Evolutionary conservation across 2,797 vertebrate genomes (phyloP), one percentile per base, ranked within the genome.

Genomic region (Chelidonichthys spinosus): DNA sequence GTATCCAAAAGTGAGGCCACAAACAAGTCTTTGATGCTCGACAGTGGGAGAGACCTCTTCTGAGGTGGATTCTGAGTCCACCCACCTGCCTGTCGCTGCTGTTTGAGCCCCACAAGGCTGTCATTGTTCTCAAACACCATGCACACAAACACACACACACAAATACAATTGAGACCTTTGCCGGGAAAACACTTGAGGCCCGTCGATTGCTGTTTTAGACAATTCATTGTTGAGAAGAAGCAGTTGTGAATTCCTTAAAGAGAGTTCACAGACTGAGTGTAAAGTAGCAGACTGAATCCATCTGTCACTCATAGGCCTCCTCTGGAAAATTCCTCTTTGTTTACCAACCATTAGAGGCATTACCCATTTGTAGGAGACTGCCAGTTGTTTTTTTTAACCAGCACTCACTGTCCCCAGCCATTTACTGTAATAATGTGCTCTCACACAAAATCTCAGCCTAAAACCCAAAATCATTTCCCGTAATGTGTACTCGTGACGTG

Each of bases 341-440:
- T 85, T 85, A 76, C 47, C 71, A 73, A 77, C 84, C 82, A 85
- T 87, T 78, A 84, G 78, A 81, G 67, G 32, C 71, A 76, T 75
- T 74, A 74, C 52, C 66, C 46, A 81, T 89, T 84, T 83, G 74
- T 76, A 69, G 59, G 66, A 55, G 63, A 60, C 74, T 64, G 64
- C 37, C 52, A 10, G 40, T 56, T 44, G 6, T 52, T 69, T 46
- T 62, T 69, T 61, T 62, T 55, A 32, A 79, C 43, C 52, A 72
- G 81, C 79, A 84, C 75, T 81, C 72, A 69, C 69, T 73, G 70
- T 87, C 59, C 71, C 25, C 36, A 25, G 62, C 83, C 86, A 89
- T 90, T 85, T 86, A 76, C 85, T 74, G 72, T 78, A 88, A 89
- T 89, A 84, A 87, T 78, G 73, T 73, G 83, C 81, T 83, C 78